Percentiles rank a stretch among this genome's conserved stretches.
Evolutionary conservation across 2,797 vertebrate genomes (phyloP).

Genomic region (Macrochelys suwanniensis): DNA sequence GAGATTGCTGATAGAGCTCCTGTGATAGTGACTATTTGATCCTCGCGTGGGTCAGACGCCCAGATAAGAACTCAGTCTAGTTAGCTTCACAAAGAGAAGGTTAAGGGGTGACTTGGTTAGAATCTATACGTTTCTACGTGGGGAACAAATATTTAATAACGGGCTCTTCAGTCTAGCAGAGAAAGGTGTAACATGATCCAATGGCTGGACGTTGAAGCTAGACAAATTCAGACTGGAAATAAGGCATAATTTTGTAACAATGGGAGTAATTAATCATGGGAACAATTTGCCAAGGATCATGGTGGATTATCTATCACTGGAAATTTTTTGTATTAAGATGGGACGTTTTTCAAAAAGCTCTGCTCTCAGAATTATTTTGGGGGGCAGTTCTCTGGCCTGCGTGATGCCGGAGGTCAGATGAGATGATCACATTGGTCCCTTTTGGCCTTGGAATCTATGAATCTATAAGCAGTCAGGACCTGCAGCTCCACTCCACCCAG

Average conservation of each 20-base stretch:
- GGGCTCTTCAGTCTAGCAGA: not conserved
- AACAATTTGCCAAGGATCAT: not conserved
- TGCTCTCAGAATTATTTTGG: not conserved
- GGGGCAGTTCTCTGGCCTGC: not conserved
- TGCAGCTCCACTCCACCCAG: not conserved
- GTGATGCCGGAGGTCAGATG: not conserved
- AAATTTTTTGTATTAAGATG: not conserved
- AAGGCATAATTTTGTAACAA: not conserved
- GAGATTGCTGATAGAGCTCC: not conserved
- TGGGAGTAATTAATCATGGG: not conserved
- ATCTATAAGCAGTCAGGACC: accelerated
- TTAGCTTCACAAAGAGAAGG: not conserved
- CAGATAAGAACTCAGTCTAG: not conserved
- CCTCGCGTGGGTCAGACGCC: not conserved
- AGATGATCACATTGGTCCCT: not conserved
- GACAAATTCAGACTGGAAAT: not conserved
- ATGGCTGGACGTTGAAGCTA: not conserved
- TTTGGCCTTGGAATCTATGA: not conserved
- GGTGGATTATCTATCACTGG: not conserved
- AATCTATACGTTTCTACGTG: not conserved
- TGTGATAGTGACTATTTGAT: not conserved
- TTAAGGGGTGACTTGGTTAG: not conserved
- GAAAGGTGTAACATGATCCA: not conserved
- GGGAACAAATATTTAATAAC: not conserved
- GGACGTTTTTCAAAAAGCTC: not conserved